These are phyloP conservation scores for Nothobranchius kuhntae DNA, from an alignment of 2,113 vertebrate species.

Conservation along the genomic window DNA sequence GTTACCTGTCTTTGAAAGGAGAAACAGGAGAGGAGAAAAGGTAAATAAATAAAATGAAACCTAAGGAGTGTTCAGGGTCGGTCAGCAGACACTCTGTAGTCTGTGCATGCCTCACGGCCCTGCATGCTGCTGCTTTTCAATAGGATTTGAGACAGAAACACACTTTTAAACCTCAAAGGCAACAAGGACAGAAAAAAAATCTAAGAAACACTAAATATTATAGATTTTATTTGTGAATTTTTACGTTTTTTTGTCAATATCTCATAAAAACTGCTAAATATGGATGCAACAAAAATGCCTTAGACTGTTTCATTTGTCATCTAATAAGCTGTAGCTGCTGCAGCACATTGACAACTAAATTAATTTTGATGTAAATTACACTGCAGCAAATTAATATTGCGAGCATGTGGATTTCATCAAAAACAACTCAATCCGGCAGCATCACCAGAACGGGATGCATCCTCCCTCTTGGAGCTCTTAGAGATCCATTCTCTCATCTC, in stretches of 20 bases:
- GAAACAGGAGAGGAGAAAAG: slow-evolving; percentile 4
- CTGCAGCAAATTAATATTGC: slow-evolving; percentile 20
- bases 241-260: too few species aligned
- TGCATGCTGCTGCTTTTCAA: slow-evolving; percentile 13
- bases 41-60: neutral
- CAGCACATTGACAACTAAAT: neutral
- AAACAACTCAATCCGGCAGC: slow-evolving; percentile 48
- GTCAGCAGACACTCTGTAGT: slow-evolving; percentile 37
- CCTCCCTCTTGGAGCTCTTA: slow-evolving; percentile 19
- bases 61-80: slow-evolving; percentile 10
- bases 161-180: slow-evolving; percentile 20
- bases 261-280: slow-evolving; percentile 3
- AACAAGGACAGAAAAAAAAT: neutral
- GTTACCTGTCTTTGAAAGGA: neutral
- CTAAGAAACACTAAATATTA: too few species aligned
- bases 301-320: neutral
- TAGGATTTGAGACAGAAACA: slow-evolving; percentile 33
- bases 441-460: slow-evolving; percentile 32
- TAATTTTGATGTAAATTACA: slow-evolving; percentile 26
- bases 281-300: neutral
- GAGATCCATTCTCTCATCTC: slow-evolving; percentile 25
- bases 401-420: slow-evolving; percentile 26
- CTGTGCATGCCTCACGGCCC: slow-evolving; percentile 24
- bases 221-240: too few species aligned
- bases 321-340: neutral